phyloP scores from a whole-genome alignment of 2,888 invertebrate genomes.

The Sturmia bella region DNA sequence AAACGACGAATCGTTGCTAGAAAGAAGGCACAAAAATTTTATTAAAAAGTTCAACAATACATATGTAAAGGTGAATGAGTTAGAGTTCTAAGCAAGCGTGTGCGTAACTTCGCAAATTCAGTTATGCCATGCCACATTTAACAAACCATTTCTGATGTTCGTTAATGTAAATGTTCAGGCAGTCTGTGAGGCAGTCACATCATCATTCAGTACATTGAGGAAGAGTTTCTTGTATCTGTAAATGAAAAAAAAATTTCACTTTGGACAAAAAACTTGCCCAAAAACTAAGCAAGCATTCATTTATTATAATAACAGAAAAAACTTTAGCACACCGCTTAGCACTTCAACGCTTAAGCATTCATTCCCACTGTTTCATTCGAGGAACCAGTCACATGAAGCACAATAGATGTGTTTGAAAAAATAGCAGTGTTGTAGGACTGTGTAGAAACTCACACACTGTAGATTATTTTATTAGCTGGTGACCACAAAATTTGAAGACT shows the following conservation, averaged over 20 bases:
- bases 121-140: not conserved
- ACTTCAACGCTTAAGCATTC: slow-evolving; percentile 16
- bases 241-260: not conserved
- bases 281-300: not conserved
- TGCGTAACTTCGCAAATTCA: no score
- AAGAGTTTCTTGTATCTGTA: no score
- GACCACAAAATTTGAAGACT: no score
- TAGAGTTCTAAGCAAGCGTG: no score
- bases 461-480: not conserved
- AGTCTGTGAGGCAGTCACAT: no score
- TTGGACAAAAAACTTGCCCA: not conserved
- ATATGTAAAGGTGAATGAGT: no score
- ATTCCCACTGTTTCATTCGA: not conserved
- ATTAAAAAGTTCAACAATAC: no score
- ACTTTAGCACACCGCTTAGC: slow-evolving; percentile 51
- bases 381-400: not conserved
- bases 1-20: no score
- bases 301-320: slow-evolving; percentile 38
- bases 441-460: not conserved
- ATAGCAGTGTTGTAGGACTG: not conserved
- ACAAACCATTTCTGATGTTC: not conserved
- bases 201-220: no score
- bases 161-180: no score
- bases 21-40: no score
- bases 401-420: slow-evolving; percentile 1